Base-by-base conservation (phyloP, 2,888 invertebrate genomes). In the Trissoscelio sp. region DNA sequence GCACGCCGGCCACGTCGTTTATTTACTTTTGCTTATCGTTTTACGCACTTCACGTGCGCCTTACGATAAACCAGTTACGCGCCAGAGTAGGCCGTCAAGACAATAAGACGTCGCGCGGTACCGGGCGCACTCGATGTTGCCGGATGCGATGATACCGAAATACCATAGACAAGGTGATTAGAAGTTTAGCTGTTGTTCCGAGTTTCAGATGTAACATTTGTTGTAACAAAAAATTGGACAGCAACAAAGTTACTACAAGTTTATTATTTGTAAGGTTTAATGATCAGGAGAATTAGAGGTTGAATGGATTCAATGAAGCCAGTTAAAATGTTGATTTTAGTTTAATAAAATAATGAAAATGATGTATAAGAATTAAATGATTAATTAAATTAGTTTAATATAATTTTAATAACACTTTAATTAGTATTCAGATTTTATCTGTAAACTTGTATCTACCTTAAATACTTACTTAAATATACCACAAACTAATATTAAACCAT, bases 11-110 rank as follows among this genome's bases (percentile, higher is more conserved):
- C 53, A 75, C 58, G 66, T 83, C 83, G 79, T 75, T 81, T 81
- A 79, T 79, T 83, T 81, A 78, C 81, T 78, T 73, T 81, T 81
- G 74, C 81, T 81, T 78, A 81, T 81, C 81, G 81, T 81, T 81
- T 81, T 81, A 81, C 81, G 64, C 81, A 81, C 62, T 78, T 78
- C 58, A 74, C 74, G 80, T 74, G 69, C 67, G 64, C 58, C 46
- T 46, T 57, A 31, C 81, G 73, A 81, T 81, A 74, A 73, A 78
- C 81, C 81, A 78, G 73, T 77, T 81, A 81, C 75, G 73, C 80
- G 69, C 53, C 22, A 22, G 67, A 62, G 24, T 55, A 51, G 67
- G 60, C 66, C 55, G 58, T 55, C 72, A 69, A 74, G 69, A 69
- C 62, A 69, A 62, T 55, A 14, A 53, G 31, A 55, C 51, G 62